Base-by-base conservation (phyloP, 2,113 vertebrate genomes). In the Lethenteron camtschaticum region DNA sequence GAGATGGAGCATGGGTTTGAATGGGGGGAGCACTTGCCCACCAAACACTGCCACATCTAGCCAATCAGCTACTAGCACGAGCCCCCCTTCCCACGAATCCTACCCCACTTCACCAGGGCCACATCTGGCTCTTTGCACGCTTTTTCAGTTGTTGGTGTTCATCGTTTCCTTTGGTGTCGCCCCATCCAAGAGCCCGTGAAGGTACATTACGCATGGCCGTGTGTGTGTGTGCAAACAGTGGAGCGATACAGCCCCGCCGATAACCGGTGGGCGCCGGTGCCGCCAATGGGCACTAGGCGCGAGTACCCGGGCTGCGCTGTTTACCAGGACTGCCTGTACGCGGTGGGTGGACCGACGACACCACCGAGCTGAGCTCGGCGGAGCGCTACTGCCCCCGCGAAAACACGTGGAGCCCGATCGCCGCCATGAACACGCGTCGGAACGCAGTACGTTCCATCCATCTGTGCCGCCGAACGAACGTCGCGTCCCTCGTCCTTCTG, bases 261-360 rank as follows among this genome's bases (percentile, higher is more conserved):
- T 76, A 99, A 97, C 81, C 89, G 94, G 71, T 99, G 94, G 94
- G 90, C 96, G 80, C 95, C 94, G 0, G 91, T 97, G 57, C 89
- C 94, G 1, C 94, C 94, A 9, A 99, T 99, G 94, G 94, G 94
- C 11, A 99, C 94, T 0, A 81, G 92, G 66, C 82, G 92, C 75
- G 96, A 99, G 74, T 92, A 99, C 76, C 82, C 96, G 1, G 94
- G 94, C 79, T 99, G 94, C 68, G 92, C 94, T 0, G 92, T 99
- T 56, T 99, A 99, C 76, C 94, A 99, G 78, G 94, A 99, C 79
- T 96, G 96, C 91, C 96, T 99, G 74, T 99, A 99, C 57, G 95
- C 94, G 0, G 94, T 99, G 9, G 94, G 94, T 55, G 94, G 94
- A 18, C 79, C 75, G 94, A 99, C 11, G 94, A 99, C 73, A 96